Percentiles rank a stretch among this genome's conserved stretches.
These are phyloP conservation scores for Drosophila seguyi DNA, from an alignment of 1,140 invertebrate species.

Conservation along the genomic window DNA sequence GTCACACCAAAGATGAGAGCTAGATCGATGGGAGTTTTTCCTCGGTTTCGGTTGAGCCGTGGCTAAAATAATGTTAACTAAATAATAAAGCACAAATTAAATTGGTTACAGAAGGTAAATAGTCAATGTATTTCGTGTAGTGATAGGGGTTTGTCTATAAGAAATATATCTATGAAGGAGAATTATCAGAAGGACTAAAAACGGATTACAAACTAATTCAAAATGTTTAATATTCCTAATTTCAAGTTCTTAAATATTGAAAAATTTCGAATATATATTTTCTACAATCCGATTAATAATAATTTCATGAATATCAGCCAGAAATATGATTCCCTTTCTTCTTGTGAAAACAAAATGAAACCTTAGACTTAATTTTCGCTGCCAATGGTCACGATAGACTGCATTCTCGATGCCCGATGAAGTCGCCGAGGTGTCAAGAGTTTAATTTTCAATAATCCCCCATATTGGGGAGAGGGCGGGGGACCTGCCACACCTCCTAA, in stretches of 20 bases:
- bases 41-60: neutral
- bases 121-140: too few species aligned
- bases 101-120: neutral
- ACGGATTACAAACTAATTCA: neutral
- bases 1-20: constrained; percentile 13
- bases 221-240: neutral
- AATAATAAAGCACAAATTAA: constrained; percentile 13
- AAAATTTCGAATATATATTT: neutral
- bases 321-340: constrained; percentile 7
- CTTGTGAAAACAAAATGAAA: constrained; percentile 17
- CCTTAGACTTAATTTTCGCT: constrained; percentile 22
- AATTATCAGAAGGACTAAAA: too few species aligned
- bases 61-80: constrained; percentile 14
- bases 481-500: constrained; percentile 15
- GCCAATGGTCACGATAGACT: constrained; percentile 20
- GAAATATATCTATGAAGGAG: neutral
- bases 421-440: constrained; percentile 39
- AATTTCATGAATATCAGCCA: neutral
- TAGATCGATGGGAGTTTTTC: constrained; percentile 1
- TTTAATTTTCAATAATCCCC: constrained; percentile 52
- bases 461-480: constrained; percentile 6
- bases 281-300: neutral
- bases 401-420: constrained; percentile 33
- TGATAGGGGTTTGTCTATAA: neutral
- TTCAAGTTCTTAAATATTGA: neutral